Base-by-base conservation (phyloP, 2,113 vertebrate genomes). In the Gadus chalcogrammus region DNA sequence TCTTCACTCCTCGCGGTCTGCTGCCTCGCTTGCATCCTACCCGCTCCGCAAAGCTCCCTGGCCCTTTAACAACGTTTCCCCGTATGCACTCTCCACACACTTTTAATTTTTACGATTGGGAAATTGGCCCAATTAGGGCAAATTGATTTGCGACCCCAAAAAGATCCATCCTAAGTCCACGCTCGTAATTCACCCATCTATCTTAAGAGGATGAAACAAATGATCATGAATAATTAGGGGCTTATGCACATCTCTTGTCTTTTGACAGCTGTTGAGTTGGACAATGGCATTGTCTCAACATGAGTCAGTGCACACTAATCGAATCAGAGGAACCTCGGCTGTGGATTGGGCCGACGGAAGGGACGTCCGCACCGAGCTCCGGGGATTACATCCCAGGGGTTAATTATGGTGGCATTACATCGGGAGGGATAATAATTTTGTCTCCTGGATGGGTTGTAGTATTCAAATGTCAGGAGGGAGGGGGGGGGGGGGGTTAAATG, bases 231-330 rank as follows among this genome's bases (percentile, higher is more conserved):
- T 87, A 84, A 89, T 84, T 77, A 76, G 69, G 31, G 60, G 81
- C 70, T 82, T 74, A 80, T 65, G 78, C 67, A 68, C 71, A 64
- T 82, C 71, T 74, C 48, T 76, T 80, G 63, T 83, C 71, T 85
- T 82, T 9, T 80, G 84, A 84, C 88, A 91, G 89, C 85, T 90
- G 91, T 88, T 87, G 83, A 83, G 75, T 86, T 74, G 82, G 75
- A 84, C 72, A 48, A 80, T 15, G 48, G 66, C 64, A 81, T 88
- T 86, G 86, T 84, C 71, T 31, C 7, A 74, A 84, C 76, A 81
- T 86, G 84, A 87, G 79, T 89, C 86, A 83, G 68, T 68, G 82
- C 77, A 64, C 22, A 60, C 78, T 89, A 88, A 88, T 87, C 85
- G 81, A 83, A 87, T 90, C 86, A 84, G 61, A 67, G 35, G 75